A percentile compares a stretch with the other conserved stretches of the same genome.
Conservation (phyloP, 2,797 vertebrate species). For the Danio jaintianensis region DNA sequence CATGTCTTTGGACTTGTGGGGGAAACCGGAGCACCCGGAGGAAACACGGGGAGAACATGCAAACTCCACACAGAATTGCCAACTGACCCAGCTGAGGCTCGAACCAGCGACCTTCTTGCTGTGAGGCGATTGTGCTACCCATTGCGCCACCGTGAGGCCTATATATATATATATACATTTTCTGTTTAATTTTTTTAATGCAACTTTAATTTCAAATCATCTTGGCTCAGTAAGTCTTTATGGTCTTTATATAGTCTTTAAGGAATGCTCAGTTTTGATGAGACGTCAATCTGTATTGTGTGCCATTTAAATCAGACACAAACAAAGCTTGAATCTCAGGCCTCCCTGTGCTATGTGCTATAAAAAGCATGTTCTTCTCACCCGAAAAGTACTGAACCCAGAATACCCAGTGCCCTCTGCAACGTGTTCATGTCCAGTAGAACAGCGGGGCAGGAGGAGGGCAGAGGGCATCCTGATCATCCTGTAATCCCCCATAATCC, state of each 20-base stretch:
- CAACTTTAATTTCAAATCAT: no score
- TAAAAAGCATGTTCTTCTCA: constrained; percentile 65
- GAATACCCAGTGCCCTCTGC: constrained; percentile 62
- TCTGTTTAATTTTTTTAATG: no score
- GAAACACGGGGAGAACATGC: no score
- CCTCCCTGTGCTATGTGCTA: constrained; percentile 57
- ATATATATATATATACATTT: no score
- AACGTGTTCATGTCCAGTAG: constrained; percentile 64
- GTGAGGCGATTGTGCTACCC: no score
- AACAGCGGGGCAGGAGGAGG: constrained; percentile 49
- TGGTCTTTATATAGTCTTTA: background rate
- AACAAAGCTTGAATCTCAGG: constrained; percentile 57
- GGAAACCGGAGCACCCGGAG: no score
- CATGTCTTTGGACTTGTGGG: no score
- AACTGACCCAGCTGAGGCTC: no score
- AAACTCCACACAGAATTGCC: no score
- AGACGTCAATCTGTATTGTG: constrained; percentile 63
- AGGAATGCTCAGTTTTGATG: background rate
- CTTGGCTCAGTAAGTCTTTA: no score
- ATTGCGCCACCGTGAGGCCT: no score
- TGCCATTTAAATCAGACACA: constrained; percentile 52
- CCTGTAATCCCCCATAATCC: constrained; percentile 82
- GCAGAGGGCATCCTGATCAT: constrained; percentile 74
- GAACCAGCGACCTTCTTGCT: no score
- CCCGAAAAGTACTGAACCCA: constrained; percentile 61